These are phyloP conservation scores for Cyrtodaria siliqua DNA, from an alignment of 2,888 invertebrate genomes.

Conservation along the genomic window DNA sequence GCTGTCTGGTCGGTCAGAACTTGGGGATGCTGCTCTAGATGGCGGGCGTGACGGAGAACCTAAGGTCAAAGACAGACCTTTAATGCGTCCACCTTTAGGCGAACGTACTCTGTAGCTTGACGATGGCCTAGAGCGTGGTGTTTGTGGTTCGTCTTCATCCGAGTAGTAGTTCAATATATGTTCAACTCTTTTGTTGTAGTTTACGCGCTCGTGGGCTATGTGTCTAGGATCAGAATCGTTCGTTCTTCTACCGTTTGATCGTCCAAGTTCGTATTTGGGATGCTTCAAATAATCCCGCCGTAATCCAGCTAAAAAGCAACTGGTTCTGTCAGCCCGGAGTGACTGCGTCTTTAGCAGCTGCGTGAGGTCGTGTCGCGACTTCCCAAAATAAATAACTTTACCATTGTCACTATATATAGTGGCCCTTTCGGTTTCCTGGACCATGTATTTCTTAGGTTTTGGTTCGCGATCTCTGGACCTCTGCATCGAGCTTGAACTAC, in stretches of 20 bases:
- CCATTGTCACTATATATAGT: conserved; percentile 73
- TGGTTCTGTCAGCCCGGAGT: conserved; percentile 52
- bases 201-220: conserved; percentile 66
- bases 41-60: conserved; percentile 42
- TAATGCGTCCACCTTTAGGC: conserved; percentile 37
- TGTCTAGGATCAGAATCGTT: conserved; percentile 46
- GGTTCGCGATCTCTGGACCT: conserved; percentile 31
- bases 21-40: conserved; percentile 36
- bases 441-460: conserved; percentile 60
- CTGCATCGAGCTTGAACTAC: conserved; percentile 7
- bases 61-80: conserved; percentile 45
- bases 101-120: conserved; percentile 37
- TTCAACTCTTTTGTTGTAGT: conserved; percentile 72
- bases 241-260: conserved; percentile 3
- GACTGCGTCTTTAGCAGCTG: conserved; percentile 63
- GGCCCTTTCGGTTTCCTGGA: conserved; percentile 62
- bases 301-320: conserved; percentile 70
- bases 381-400: conserved; percentile 71
- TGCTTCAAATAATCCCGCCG: conserved; percentile 71
- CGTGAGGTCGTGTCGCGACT: conserved; percentile 66
- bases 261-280: conserved; percentile 62
- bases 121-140: conserved; percentile 32
- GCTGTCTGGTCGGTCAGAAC: conserved; percentile 15
- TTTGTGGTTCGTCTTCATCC: conserved; percentile 34
- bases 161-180: conserved; percentile 71